These are phyloP conservation scores for Urechis unicinctus DNA, from an alignment of 2,888 invertebrate genomes.

Conservation along the genomic window DNA sequence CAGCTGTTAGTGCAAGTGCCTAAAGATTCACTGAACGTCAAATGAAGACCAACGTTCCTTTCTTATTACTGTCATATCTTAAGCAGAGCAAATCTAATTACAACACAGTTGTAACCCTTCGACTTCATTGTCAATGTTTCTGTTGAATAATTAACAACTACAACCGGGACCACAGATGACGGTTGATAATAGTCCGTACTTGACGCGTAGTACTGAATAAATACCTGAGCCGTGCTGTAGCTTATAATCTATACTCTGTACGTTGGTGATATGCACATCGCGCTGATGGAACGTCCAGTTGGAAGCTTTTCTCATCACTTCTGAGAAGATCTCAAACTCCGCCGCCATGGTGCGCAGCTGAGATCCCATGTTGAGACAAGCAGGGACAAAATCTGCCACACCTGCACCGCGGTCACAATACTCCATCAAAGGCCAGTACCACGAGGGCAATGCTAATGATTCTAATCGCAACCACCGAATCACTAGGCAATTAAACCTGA, in stretches of 20 bases:
- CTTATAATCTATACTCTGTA: slow-evolving; percentile 25
- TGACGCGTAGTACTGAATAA: no score
- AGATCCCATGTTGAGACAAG: slow-evolving; percentile 21
- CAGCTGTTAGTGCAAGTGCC: no score
- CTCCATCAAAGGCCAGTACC: background rate
- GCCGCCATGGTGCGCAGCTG: slow-evolving; percentile 19
- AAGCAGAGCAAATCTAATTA: no score
- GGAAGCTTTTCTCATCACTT: slow-evolving; percentile 20
- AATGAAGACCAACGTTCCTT: no score
- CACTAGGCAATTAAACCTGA: background rate
- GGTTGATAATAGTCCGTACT: no score
- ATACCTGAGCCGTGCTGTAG: slow-evolving; percentile 22
- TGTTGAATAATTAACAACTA: no score
- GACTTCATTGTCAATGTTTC: no score
- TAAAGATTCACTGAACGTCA: no score
- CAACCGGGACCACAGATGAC: no score
- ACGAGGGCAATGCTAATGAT: background rate
- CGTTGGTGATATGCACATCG: slow-evolving; percentile 21
- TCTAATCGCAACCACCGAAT: background rate
- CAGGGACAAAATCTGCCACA: slow-evolving; percentile 27
- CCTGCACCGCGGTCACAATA: slow-evolving; percentile 19
- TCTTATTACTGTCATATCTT: no score
- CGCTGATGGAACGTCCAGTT: slow-evolving; percentile 20
- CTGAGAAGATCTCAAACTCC: slow-evolving; percentile 20
- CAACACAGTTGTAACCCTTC: no score